A percentile compares a stretch with the other conserved stretches of the same genome.
Conservation (phyloP, 2,888 invertebrate genomes). For the Dryococelus australis region DNA sequence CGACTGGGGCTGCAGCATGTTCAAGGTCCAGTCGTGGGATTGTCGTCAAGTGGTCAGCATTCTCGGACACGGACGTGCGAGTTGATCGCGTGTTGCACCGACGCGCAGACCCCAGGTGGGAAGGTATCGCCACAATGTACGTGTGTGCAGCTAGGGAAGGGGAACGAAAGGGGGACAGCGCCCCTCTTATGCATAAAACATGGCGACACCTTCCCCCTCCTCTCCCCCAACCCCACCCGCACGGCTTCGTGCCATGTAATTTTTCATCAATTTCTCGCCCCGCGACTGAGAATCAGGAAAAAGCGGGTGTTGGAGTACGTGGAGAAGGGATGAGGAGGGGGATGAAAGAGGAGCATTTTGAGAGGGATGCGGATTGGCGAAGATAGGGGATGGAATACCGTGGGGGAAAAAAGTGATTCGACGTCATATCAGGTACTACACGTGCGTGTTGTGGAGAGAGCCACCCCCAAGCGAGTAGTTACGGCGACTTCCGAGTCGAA, state of each 20-base stretch:
- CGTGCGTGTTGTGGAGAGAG: too few relatives aligned
- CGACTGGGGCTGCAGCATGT: too few relatives aligned
- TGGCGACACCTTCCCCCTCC: not conserved
- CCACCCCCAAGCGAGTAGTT: too few relatives aligned
- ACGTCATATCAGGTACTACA: too few relatives aligned
- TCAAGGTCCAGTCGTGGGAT: too few relatives aligned
- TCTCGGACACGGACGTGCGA: too few relatives aligned
- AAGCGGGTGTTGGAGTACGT: not conserved
- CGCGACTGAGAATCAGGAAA: conserved; percentile 33
- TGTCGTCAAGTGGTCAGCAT: too few relatives aligned
- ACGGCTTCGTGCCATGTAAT: conserved; percentile 26
- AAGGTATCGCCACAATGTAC: not conserved
- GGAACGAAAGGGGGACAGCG: not conserved
- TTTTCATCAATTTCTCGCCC: conserved; percentile 41
- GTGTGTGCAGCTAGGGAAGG: not conserved
- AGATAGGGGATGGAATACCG: not conserved
- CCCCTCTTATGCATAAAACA: not conserved
- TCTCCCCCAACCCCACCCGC: not conserved
- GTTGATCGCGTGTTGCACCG: too few relatives aligned
- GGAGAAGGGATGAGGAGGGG: not conserved
- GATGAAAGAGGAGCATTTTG: not conserved
- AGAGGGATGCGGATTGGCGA: not conserved
- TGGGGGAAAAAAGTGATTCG: not conserved
- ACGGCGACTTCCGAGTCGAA: too few relatives aligned
- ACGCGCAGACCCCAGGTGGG: not conserved